A percentile compares a stretch with the other conserved stretches of the same genome.
phyloP scores from a whole-genome alignment of 2,797 vertebrate genomes.

The Antennarius maculatus region DNA sequence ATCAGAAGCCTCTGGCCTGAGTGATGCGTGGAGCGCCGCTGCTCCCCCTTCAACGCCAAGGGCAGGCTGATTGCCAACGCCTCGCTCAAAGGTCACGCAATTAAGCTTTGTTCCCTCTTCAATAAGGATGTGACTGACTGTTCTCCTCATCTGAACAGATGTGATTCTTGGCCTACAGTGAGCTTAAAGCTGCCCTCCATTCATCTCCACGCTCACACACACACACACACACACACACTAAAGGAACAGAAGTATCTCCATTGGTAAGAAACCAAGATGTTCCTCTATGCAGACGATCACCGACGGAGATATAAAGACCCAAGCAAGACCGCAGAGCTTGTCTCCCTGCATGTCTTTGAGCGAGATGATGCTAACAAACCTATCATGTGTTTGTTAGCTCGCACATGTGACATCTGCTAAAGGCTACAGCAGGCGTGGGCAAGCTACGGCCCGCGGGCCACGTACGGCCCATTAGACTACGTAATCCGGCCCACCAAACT shows the following conservation, averaged over 20 bases:
- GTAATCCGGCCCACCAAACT: no score
- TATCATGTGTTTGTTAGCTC: not conserved
- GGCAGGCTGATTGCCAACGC: conserved; percentile 72
- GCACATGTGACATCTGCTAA: not conserved
- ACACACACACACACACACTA: not conserved
- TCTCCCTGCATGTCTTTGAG: conserved; percentile 12
- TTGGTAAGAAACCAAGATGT: conserved; percentile 12
- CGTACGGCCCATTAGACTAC: no score
- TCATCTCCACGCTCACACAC: conserved; percentile 28
- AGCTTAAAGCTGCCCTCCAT: conserved; percentile 27
- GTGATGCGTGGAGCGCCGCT: conserved; percentile 47
- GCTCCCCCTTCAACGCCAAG: conserved; percentile 62
- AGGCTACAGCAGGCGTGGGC: no score
- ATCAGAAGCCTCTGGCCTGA: conserved; percentile 61
- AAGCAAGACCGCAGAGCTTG: no score
- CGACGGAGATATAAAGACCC: not conserved
- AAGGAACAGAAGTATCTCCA: conserved; percentile 16
- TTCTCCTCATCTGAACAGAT: conserved; percentile 55
- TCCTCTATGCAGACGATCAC: not conserved
- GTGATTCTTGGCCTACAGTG: conserved; percentile 64
- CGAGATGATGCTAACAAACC: conserved; percentile 18
- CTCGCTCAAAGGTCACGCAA: conserved; percentile 76
- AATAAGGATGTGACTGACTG: conserved; percentile 66
- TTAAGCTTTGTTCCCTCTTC: conserved; percentile 76
- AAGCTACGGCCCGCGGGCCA: no score